phyloP scores from a whole-genome alignment of 1,140 invertebrate genomes.

The Amyelois transitella region DNA sequence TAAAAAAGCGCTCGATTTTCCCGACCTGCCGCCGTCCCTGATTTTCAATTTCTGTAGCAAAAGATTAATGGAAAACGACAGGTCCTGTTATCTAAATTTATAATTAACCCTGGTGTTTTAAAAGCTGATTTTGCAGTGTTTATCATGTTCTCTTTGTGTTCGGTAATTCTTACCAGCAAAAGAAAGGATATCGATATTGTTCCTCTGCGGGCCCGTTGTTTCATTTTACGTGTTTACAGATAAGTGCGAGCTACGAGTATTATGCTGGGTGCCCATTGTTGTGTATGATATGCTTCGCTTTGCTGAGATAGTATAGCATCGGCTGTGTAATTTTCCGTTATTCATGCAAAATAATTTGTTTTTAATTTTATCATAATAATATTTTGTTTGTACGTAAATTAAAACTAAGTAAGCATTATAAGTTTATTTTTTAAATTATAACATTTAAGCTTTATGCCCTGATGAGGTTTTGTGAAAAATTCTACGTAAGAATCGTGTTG shows the following conservation, averaged over 20 bases:
- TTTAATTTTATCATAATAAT: no score
- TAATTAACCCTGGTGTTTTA: conserved; percentile 26
- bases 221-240: conserved; percentile 33
- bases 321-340: no score
- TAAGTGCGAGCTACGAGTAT: no score
- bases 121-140: conserved; percentile 24
- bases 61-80: conserved; percentile 37
- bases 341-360: no score
- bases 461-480: no score
- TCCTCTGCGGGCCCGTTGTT: conserved; percentile 26
- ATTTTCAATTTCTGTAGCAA: conserved; percentile 40
- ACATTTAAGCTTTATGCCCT: no score
- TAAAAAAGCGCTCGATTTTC: conserved; percentile 29
- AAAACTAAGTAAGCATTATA: no score
- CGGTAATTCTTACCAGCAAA: conserved; percentile 7
- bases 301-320: background rate
- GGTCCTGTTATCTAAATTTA: conserved; percentile 27
- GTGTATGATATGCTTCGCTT: no score
- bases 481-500: no score
- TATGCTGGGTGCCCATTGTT: no score
- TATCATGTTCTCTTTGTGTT: conserved; percentile 18
- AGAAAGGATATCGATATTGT: conserved; percentile 26
- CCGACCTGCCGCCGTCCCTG: conserved; percentile 27
- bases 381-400: no score
- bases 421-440: no score